Evolutionary conservation across 2,113 vertebrate species (phyloP), one percentile per base, ranked within the genome.

Genomic region (Acanthisitta chloris): DNA sequence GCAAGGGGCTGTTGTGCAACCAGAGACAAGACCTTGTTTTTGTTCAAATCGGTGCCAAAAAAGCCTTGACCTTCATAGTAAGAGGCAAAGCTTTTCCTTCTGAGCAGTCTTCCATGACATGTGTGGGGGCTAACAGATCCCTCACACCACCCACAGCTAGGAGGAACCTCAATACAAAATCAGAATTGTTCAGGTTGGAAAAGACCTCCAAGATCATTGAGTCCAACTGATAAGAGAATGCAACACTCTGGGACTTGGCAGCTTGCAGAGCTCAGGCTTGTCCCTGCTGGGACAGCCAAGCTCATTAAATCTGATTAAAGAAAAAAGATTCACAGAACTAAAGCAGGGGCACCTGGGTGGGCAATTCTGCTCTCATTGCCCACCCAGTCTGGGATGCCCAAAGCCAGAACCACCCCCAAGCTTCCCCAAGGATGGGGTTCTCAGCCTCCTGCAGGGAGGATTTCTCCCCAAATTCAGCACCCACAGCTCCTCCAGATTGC

Each of bases 111-210:
- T 23, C 64, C 43, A 13, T 17, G 36, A 4, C n/a, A 49, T 19
- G 5, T 0, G 2, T 0, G 5, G 43, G 85, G 92, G 48, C 29
- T 20, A 17, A 33, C 1, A 49, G 55, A 33, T 12, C 38, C 25
- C 48, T 29, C 20, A 3, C 1, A 1, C 17, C 6, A 1, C 62
- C 71, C 21, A 0, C 3, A 2, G 14, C 4, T 23, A 18, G 0
- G 17, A 62, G 64, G 64, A 51, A 26, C 46, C 19, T 36, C 2
- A 0, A 33, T 7, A 7, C 0, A 42, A 25, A 89, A 73, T 38
- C 67, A 14, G 51, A 69, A 48, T 42, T 62, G 34, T 42, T 16
- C 6, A 62, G 46, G 62, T 2, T 62, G 38, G 48, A 62, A 83
- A 83, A 83, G 31, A 42, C 34, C 55, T 90, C 36, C 31, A 69